Conservation (phyloP, 2,113 vertebrate species). For the Pao palembangensis region DNA sequence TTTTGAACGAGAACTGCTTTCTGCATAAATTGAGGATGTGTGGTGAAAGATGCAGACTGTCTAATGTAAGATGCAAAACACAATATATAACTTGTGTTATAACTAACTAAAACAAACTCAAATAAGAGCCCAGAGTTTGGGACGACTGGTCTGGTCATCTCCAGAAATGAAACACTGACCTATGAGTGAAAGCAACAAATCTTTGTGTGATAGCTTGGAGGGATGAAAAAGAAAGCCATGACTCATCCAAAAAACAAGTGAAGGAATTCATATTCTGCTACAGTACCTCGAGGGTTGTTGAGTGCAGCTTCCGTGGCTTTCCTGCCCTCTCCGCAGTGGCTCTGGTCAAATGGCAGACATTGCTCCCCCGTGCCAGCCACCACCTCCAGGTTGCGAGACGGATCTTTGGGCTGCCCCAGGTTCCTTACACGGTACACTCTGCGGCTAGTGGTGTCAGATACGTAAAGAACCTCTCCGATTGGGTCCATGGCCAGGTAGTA, state of each 20-base stretch:
- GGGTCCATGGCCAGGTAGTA: conserved; percentile 97
- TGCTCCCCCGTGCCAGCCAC: conserved; percentile 95
- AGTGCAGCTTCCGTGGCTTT: conserved; percentile 90
- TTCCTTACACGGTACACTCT: conserved; percentile 91
- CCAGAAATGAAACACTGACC: conserved; percentile 17
- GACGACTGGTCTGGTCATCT: background rate
- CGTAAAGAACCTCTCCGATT: conserved; percentile 87
- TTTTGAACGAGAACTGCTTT: background rate
- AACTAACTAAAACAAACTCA: no score
- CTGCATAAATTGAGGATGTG: background rate
- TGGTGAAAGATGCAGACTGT: conserved; percentile 2
- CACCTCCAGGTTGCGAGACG: conserved; percentile 90
- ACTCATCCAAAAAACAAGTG: conserved; percentile 1
- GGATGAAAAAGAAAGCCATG: conserved; percentile 5
- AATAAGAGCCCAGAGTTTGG: no score
- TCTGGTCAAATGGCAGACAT: conserved; percentile 96
- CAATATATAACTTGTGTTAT: background rate
- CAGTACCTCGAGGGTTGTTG: conserved; percentile 93
- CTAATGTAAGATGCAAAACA: background rate
- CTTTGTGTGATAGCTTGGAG: conserved; percentile 14
- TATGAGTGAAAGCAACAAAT: conserved; percentile 11
- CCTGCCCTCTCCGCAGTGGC: conserved; percentile 93
- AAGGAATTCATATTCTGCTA: conserved; percentile 21
- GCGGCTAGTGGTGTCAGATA: conserved; percentile 95
- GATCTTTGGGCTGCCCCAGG: conserved; percentile 88